A percentile compares a stretch with the other conserved stretches of the same genome.
Conservation (phyloP, 2,797 vertebrate genomes). For the Pristis pectinata region DNA sequence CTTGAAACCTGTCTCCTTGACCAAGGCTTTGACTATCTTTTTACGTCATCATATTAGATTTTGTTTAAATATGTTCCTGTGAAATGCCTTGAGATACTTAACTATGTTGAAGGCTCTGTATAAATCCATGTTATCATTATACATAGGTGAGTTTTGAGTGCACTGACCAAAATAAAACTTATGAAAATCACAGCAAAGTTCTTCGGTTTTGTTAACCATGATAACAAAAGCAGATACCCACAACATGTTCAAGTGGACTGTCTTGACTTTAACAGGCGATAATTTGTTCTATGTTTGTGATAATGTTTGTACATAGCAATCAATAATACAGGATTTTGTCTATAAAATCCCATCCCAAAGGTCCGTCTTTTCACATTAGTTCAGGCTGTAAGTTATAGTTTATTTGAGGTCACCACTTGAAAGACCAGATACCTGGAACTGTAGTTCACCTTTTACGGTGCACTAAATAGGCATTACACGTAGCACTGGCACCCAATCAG, state of each 20-base stretch:
- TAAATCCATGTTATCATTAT: background rate
- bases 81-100: background rate
- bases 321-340: background rate
- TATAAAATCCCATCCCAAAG: background rate
- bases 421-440: background rate
- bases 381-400: background rate
- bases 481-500: too few species aligned
- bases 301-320: background rate
- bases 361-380: background rate
- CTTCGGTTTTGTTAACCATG: background rate
- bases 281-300: background rate
- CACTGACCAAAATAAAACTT: background rate
- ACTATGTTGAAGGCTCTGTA: background rate
- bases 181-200: background rate
- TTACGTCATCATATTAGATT: background rate
- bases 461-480: too few species aligned
- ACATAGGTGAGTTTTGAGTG: background rate
- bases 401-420: too few species aligned
- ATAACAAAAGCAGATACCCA: background rate
- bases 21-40: background rate
- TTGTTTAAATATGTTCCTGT: background rate
- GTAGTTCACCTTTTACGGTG: too few species aligned
- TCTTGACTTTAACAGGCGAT: background rate
- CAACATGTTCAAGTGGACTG: background rate
- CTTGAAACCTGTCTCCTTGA: background rate